A percentile compares a stretch with the other conserved stretches of the same genome.
These are phyloP conservation scores for Clytia hemisphaerica DNA, from an alignment of 30 jellyfish, hydroid and myxozoan species.

Conservation along the genomic window DNA sequence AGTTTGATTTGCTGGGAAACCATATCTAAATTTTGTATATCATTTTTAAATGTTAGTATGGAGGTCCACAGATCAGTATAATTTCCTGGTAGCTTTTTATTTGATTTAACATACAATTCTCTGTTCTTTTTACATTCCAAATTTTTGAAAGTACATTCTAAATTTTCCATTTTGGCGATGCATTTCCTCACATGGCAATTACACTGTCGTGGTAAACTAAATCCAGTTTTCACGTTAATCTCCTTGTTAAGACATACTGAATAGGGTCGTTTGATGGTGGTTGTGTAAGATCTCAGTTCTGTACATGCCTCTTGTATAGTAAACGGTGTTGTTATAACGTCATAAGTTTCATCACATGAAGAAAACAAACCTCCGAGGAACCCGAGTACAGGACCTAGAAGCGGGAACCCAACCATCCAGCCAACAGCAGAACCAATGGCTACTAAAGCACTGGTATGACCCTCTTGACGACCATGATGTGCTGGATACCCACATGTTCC, in stretches of 20 bases:
- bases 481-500: no score
- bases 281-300: slow-evolving; percentile 22
- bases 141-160: slow-evolving; percentile 26
- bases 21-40: no score
- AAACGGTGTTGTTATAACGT: slow-evolving; percentile 2
- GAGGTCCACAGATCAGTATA: no score
- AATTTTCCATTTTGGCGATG: slow-evolving; percentile 22
- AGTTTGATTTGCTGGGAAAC: no score
- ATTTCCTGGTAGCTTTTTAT: no score
- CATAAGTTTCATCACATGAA: slow-evolving; percentile 47
- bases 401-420: slow-evolving; percentile 11
- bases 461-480: slow-evolving; percentile 21
- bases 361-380: slow-evolving; percentile 40
- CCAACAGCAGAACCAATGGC: slow-evolving; percentile 51
- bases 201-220: slow-evolving; percentile 41
- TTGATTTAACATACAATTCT: no score
- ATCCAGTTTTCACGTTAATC: slow-evolving; percentile 28
- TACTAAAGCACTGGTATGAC: slow-evolving; percentile 33
- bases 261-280: slow-evolving; percentile 17
- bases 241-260: slow-evolving; percentile 25
- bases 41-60: no score
- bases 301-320: neutral
- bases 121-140: neutral
- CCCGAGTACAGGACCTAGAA: slow-evolving; percentile 24
- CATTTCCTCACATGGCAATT: slow-evolving; percentile 22